Percentiles rank a stretch among this genome's conserved stretches.
Evolutionary conservation across 2,113 vertebrate species (phyloP).

Genomic region (Syngnathus floridae): DNA sequence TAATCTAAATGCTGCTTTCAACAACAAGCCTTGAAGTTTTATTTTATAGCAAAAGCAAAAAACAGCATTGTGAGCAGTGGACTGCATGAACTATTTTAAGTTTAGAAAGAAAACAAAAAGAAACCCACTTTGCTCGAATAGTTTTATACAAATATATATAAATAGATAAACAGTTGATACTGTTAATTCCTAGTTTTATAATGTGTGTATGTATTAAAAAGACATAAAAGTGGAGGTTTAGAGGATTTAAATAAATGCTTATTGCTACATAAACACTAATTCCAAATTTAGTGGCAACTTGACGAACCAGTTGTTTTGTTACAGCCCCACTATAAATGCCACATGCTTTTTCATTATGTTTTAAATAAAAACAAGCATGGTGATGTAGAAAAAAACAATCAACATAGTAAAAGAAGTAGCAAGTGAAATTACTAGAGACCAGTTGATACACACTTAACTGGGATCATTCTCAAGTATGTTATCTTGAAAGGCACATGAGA

Average conservation of each 20-base stretch:
- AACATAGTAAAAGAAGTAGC: too few species aligned
- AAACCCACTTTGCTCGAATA: too few species aligned
- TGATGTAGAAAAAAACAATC: neutral
- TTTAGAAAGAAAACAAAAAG: too few species aligned
- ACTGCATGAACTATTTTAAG: constrained; percentile 7
- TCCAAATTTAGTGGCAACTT: neutral
- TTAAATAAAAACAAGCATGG: neutral
- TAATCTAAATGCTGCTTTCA: constrained; percentile 37
- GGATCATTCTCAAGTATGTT: too few species aligned
- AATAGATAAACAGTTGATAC: neutral
- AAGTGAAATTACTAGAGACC: too few species aligned
- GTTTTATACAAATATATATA: too few species aligned
- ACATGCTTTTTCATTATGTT: neutral
- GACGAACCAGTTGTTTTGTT: neutral
- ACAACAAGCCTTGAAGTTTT: constrained; percentile 28
- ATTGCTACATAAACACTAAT: neutral
- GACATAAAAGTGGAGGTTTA: neutral
- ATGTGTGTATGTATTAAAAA: neutral
- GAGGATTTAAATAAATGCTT: neutral
- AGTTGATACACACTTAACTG: too few species aligned
- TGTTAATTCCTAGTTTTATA: neutral
- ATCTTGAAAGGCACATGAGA: too few species aligned
- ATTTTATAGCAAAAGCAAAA: neutral
- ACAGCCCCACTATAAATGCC: neutral
- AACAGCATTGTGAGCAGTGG: neutral